Conservation (phyloP, 1,140 invertebrate species). For the Tetragnatha versicolor region DNA sequence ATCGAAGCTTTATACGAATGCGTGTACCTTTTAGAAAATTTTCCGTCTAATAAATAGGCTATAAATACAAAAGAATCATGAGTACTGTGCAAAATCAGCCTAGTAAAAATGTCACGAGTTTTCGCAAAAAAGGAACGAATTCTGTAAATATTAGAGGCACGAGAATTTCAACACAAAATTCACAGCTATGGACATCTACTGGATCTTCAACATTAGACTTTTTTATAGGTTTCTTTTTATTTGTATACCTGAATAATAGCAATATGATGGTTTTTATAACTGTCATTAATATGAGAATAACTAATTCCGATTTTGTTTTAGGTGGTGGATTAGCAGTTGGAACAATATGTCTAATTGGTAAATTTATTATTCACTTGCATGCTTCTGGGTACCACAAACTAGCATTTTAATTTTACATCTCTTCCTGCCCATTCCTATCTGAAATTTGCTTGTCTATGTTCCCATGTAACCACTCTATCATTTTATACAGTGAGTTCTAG, state of each 20-base stretch:
- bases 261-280: neutral
- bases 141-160: constrained; percentile 28
- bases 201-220: constrained; percentile 43
- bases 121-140: constrained; percentile 33
- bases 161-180: constrained; percentile 35
- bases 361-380: neutral
- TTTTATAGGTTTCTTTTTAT: constrained; percentile 31
- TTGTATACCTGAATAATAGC: neutral
- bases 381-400: too few relatives aligned
- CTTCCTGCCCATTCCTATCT: too few relatives aligned
- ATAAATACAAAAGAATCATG: too few relatives aligned
- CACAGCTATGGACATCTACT: constrained; percentile 35
- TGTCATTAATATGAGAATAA: neutral
- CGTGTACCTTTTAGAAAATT: too few relatives aligned
- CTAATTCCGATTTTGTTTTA: neutral
- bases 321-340: constrained; percentile 48
- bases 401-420: too few relatives aligned
- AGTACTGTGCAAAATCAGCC: too few relatives aligned
- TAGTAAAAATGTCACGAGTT: constrained; percentile 18
- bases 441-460: too few relatives aligned
- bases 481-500: too few relatives aligned
- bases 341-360: constrained; percentile 41
- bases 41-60: too few relatives aligned
- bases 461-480: too few relatives aligned
- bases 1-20: too few relatives aligned